Evolutionary conservation across 2,888 invertebrate genomes (phyloP).

Genomic region (Thymelicus sylvestris): DNA sequence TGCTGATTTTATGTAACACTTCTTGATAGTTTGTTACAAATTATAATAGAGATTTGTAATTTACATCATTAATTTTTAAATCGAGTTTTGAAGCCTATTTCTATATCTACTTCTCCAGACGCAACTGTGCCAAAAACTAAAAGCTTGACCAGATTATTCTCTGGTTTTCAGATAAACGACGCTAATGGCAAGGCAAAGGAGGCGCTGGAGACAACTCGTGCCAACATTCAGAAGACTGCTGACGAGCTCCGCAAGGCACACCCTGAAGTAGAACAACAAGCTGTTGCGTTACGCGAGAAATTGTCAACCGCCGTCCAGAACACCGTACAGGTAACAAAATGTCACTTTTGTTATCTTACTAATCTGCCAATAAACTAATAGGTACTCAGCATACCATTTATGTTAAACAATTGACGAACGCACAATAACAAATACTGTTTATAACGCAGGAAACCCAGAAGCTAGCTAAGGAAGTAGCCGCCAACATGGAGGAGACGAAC

Average conservation of each 20-base stretch:
- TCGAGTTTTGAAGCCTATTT: no score
- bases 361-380: no score
- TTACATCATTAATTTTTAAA: no score
- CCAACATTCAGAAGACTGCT: conserved; percentile 59
- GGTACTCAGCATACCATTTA: no score
- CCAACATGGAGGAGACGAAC: conserved; percentile 67
- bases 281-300: conserved; percentile 59
- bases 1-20: neutral
- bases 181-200: conserved; percentile 74
- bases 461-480: conserved; percentile 65
- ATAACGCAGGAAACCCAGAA: conserved; percentile 66
- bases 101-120: no score
- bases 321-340: conserved; percentile 56
- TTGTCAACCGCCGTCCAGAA: conserved; percentile 63
- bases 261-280: conserved; percentile 74
- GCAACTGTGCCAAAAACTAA: neutral
- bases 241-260: conserved; percentile 69
- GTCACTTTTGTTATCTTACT: no score
- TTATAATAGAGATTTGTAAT: neutral
- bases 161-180: conserved; percentile 57
- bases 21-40: neutral
- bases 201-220: conserved; percentile 61
- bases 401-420: no score
- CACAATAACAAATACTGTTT: neutral
- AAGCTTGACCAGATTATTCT: neutral